Evolutionary conservation across 1,140 invertebrate species (phyloP).

Genomic region (Oscheius sp.): DNA sequence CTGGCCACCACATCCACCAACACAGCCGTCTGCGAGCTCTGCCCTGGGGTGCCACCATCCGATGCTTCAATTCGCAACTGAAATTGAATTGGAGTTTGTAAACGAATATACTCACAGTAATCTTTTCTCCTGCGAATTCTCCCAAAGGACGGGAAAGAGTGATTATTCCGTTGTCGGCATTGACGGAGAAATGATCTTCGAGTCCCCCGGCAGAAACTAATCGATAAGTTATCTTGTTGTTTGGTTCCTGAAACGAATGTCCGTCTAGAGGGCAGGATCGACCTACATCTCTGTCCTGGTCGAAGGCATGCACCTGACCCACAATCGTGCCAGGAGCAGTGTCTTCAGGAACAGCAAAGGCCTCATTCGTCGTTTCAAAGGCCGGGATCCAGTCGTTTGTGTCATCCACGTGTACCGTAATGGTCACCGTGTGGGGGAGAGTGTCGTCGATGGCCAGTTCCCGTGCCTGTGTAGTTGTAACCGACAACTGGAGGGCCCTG

Average conservation of each 20-base stretch:
- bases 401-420: constrained; percentile 54
- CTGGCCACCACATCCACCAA: constrained; percentile 44
- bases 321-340: constrained; percentile 55
- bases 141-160: constrained; percentile 37
- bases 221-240: constrained; percentile 52
- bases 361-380: constrained; percentile 52
- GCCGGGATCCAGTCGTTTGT: constrained; percentile 60
- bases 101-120: constrained; percentile 41
- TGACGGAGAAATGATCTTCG: constrained; percentile 47
- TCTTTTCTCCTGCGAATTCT: constrained; percentile 45
- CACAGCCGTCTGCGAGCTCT: constrained; percentile 49
- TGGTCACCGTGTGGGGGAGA: constrained; percentile 47
- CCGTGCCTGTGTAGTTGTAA: constrained; percentile 48
- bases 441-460: not conserved
- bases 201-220: constrained; percentile 45
- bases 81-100: constrained; percentile 17
- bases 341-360: constrained; percentile 44
- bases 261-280: not conserved
- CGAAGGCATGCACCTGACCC: constrained; percentile 56
- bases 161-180: constrained; percentile 51
- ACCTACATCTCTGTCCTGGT: constrained; percentile 53
- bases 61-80: constrained; percentile 50
- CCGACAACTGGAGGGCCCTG: constrained; percentile 32
- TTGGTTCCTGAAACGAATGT: constrained; percentile 41
- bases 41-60: constrained; percentile 49